Evolutionary conservation across 2,797 vertebrate genomes (phyloP).

Genomic region (Macroramphosus scolopax): DNA sequence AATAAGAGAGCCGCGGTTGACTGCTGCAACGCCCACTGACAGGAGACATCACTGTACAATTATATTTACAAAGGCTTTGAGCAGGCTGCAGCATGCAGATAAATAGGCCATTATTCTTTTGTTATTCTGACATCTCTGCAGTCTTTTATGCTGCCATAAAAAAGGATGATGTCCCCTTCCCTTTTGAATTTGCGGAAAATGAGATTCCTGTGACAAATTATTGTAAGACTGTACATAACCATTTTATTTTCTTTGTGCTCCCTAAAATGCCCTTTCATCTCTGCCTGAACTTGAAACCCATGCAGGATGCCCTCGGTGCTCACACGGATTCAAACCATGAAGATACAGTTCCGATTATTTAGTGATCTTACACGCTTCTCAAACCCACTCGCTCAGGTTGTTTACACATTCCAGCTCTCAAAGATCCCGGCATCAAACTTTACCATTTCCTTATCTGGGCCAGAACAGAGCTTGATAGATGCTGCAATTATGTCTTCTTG

Average conservation of each 20-base stretch:
- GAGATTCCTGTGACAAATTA: conserved; percentile 64
- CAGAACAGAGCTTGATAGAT: conserved; percentile 51
- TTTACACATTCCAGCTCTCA: conserved; percentile 17
- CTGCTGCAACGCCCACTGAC: conserved; percentile 31
- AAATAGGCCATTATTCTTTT: conserved; percentile 68
- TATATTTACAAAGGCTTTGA: conserved; percentile 60
- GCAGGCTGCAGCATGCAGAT: conserved; percentile 53
- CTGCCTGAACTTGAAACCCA: conserved; percentile 29
- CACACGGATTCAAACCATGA: too few species aligned
- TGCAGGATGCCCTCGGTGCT: too few species aligned
- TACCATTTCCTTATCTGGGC: conserved; percentile 48
- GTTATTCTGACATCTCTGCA: conserved; percentile 69
- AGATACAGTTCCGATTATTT: conserved; percentile 16
- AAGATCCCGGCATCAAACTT: conserved; percentile 28
- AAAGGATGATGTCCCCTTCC: conserved; percentile 47
- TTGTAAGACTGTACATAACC: conserved; percentile 52
- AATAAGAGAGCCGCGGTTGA: conserved; percentile 35
- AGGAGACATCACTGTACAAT: conserved; percentile 47
- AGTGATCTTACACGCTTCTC: not conserved
- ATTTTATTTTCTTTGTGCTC: conserved; percentile 49
- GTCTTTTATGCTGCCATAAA: conserved; percentile 47
- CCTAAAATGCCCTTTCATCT: conserved; percentile 48
- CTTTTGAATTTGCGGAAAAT: conserved; percentile 54
- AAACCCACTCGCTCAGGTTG: conserved; percentile 8
- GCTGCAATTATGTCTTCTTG: conserved; percentile 48